Evolutionary conservation across 2,888 invertebrate species (phyloP), one percentile per base, ranked within the genome.

Genomic region (Brachynemurus nebulosus): DNA sequence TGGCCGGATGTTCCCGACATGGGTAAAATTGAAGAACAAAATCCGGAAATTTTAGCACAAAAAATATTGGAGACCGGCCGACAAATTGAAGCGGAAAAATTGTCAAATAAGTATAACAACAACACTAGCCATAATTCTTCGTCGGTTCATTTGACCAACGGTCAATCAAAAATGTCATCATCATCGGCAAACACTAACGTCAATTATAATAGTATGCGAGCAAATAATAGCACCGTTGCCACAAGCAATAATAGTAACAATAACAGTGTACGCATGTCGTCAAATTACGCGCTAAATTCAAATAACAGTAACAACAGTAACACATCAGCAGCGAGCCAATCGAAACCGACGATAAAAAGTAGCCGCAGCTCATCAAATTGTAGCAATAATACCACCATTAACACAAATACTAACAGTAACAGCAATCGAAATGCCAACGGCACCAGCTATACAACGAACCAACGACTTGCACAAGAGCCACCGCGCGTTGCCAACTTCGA

Each of bases 1-100:
- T 90, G 90, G 90, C 89, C 89, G 0, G 88, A 89, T 55, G 83
- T 90, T 21, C 89, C 90, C 2, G 88, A 90, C 54, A 78, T 89
- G 42, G 86, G 84, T 2, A 90, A 89, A 64, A 90, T 90, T 47
- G 86, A 90, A 58, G 91, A 91, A 60, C 88, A 88, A 60, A 90
- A 91, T 65, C 90, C 90, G 0, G 90, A 90, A 63, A 75, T 90
- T 42, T 66, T 90, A 43, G 90, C 90, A 1, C 86, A 86, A 62
- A 91, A 91, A 62, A 90, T 91, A 52, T 66, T 90, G 27, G 90
- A 90, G 63, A 88, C 86, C 0, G 89, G 90, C 5, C 71, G 90
- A 1, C 89, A 90, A 66, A 83, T 90, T 47, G 90, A 91, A 65
- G 86, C 88, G 4, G 84, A 83, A 33, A 83, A 86, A 64, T 67